Percentiles rank a stretch among this genome's conserved stretches.
These are phyloP conservation scores for Merodon equestris DNA, from an alignment of 2,888 invertebrate species.

Conservation along the genomic window DNA sequence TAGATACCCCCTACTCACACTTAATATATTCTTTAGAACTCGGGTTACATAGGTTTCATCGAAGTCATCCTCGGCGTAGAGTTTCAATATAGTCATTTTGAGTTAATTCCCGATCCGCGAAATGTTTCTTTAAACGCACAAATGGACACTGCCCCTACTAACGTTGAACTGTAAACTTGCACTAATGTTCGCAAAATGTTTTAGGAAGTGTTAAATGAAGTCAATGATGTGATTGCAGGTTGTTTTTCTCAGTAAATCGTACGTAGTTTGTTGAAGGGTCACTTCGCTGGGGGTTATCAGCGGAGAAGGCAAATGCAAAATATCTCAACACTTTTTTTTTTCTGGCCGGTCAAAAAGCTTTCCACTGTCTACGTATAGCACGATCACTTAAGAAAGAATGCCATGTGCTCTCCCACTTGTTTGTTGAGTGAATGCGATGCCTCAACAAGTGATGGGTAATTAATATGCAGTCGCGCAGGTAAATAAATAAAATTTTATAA, in stretches of 20 bases:
- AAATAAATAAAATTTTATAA: no score
- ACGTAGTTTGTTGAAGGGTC: conserved; percentile 26
- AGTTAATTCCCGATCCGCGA: not conserved
- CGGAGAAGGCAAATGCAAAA: conserved; percentile 27
- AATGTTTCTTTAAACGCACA: not conserved
- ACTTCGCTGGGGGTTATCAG: conserved; percentile 58
- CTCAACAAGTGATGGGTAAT: not conserved
- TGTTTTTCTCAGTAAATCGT: conserved; percentile 13
- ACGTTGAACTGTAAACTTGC: no score
- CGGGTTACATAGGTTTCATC: conserved; percentile 82
- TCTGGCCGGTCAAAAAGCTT: conserved; percentile 19
- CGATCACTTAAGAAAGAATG: conserved; percentile 9
- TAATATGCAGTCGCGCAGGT: no score
- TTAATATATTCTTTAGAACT: conserved; percentile 81
- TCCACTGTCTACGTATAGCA: not conserved
- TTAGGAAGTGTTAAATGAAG: no score
- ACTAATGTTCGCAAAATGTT: no score
- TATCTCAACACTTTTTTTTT: conserved; percentile 5
- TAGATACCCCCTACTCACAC: conserved; percentile 71
- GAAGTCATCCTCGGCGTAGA: conserved; percentile 83
- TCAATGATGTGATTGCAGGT: conserved; percentile 20
- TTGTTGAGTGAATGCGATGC: not conserved
- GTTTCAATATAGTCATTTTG: conserved; percentile 81
- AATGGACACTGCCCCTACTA: no score
- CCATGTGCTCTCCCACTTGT: conserved; percentile 30